These are phyloP conservation scores for Gobius niger DNA, from an alignment of 2,113 vertebrate genomes.

Conservation along the genomic window DNA sequence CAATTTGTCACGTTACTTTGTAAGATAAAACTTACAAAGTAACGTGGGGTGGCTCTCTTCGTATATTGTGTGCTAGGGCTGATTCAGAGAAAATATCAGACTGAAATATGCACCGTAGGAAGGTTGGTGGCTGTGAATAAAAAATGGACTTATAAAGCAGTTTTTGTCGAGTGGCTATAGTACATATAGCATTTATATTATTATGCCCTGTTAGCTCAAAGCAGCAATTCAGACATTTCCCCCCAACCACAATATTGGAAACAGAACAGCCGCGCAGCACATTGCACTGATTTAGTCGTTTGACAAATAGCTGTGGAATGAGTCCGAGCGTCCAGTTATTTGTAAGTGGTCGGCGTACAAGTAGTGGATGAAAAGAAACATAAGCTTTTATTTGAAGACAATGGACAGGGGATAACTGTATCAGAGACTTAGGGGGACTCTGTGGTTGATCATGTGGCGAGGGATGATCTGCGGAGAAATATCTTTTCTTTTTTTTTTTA, in stretches of 20 bases:
- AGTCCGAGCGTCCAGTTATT: conserved; percentile 45
- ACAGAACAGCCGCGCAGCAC: conserved; percentile 60
- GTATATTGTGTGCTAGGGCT: too few species aligned
- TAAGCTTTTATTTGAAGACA: conserved; percentile 56
- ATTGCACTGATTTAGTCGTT: conserved; percentile 66
- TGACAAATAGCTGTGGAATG: conserved; percentile 69
- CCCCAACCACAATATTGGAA: conserved; percentile 68
- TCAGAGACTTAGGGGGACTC: conserved; percentile 55
- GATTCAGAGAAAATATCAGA: too few species aligned
- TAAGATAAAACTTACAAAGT: too few species aligned
- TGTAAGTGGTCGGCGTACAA: conserved; percentile 53
- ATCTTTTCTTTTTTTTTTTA: conserved; percentile 16
- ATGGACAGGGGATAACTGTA: conserved; percentile 62
- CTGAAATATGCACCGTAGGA: too few species aligned
- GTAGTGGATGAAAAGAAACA: conserved; percentile 57
- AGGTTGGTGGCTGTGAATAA: too few species aligned
- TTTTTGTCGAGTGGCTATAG: neutral
- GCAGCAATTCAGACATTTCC: conserved; percentile 63
- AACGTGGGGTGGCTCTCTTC: too few species aligned
- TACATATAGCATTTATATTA: neutral
- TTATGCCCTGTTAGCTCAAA: conserved; percentile 43
- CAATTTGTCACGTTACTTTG: too few species aligned
- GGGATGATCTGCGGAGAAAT: conserved; percentile 37
- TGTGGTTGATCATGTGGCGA: conserved; percentile 32
- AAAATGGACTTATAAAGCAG: neutral